Evolutionary conservation across 2,113 vertebrate genomes (phyloP), one percentile per base, ranked within the genome.

Genomic region (Condylura cristata): DNA sequence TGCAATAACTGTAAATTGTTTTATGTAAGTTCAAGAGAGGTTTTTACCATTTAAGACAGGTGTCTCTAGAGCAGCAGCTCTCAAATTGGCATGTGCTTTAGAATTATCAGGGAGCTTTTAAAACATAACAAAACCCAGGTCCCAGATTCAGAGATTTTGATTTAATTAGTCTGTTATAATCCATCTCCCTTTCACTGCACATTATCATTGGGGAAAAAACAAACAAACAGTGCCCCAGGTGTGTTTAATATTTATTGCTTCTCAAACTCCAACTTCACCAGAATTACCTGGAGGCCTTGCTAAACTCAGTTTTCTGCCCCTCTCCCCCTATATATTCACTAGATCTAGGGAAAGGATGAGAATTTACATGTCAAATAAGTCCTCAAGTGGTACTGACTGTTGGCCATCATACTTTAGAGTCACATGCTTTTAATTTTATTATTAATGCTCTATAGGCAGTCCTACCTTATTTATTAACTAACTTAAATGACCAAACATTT

Each of bases 201-300:
- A 83, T 60, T 89, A 32, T 70, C 60, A 89, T 61, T 91, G 48
- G 48, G 5, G 17, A 51, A 51, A 16, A 51, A 17, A 39, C n/a
- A 76, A 48, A 65, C 72, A 34, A 60, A 28, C 79, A 16, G 3
- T 20, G 1, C 5, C 24, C 30, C 14, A 32, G 44, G 6, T 63
- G n/a, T 70, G 94, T 91, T 85, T 90, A 92, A n/a, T 63, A 74
- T 89, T 58, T 9, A 58, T 6, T 66, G 32, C 26, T 79, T 84
- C n/a, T 75, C 70, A 86, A 56, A 74, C 6, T 85, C 81, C 58
- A 63, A 86, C 44, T 68, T 75, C n/a, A 16, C 86, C 24, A 66
- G 70, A 89, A 65, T 83, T 63, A 58, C 32, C 14, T 66, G 11
- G 61, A 87, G 58, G 8, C 18, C 44, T 81, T 68, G 30, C 80